Conservation (phyloP, 2,113 vertebrate genomes). For the Hemicordylus capensis region DNA sequence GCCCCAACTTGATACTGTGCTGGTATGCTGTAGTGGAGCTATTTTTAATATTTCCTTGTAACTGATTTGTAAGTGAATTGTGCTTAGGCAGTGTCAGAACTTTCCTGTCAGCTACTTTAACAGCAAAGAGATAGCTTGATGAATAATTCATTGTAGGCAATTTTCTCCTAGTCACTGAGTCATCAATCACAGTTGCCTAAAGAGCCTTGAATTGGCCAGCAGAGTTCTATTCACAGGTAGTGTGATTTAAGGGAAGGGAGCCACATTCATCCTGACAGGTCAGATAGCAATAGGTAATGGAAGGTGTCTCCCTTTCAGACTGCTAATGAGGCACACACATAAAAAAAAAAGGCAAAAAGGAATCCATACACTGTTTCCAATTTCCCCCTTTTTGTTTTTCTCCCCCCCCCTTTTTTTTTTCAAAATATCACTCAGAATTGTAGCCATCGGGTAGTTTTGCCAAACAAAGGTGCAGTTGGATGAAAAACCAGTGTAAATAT, state of each 20-base stretch:
- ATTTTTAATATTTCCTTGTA: slow-evolving; percentile 96
- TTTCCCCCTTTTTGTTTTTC: slow-evolving; percentile 73
- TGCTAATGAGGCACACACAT: slow-evolving; percentile 85
- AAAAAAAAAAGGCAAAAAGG: not conserved
- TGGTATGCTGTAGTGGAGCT: slow-evolving; percentile 85
- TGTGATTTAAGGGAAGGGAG: slow-evolving; percentile 86
- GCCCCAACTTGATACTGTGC: slow-evolving; percentile 85
- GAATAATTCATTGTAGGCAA: slow-evolving; percentile 95
- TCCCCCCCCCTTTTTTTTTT: slow-evolving; percentile 31
- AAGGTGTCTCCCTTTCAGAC: slow-evolving; percentile 83
- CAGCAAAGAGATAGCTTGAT: slow-evolving; percentile 95
- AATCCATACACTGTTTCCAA: slow-evolving; percentile 74
- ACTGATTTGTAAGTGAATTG: slow-evolving; percentile 96
- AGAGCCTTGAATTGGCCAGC: slow-evolving; percentile 90
- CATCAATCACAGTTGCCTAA: slow-evolving; percentile 95
- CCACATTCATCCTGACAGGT: slow-evolving; percentile 86
- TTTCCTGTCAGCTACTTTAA: slow-evolving; percentile 96
- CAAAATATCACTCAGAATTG: slow-evolving; percentile 85
- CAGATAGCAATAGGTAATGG: slow-evolving; percentile 85
- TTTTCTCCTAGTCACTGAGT: slow-evolving; percentile 96
- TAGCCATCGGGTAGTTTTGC: slow-evolving; percentile 85
- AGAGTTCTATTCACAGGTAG: slow-evolving; percentile 87
- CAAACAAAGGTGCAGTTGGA: slow-evolving; percentile 94
- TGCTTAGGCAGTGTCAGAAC: slow-evolving; percentile 91
- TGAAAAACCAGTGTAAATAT: slow-evolving; percentile 95